Percentiles rank a stretch among this genome's conserved stretches.
Conservation (phyloP, 2,113 vertebrate genomes). For the Arvicanthis niloticus region DNA sequence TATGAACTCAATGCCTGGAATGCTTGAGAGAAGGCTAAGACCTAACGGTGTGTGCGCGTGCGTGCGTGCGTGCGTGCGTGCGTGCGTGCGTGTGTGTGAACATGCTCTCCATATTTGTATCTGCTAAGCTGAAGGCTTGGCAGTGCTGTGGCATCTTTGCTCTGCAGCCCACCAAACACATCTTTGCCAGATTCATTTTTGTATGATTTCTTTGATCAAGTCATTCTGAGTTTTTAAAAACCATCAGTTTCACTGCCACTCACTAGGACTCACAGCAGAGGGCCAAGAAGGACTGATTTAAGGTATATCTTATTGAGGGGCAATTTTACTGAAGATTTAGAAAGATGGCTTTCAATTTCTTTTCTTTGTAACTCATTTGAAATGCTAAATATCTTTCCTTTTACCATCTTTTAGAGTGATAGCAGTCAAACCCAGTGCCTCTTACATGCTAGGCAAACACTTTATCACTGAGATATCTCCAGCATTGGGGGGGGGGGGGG, state of each 20-base stretch:
- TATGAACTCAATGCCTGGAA: rapidly evolving
- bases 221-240: background rate
- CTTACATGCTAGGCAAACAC: background rate
- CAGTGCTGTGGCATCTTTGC: rapidly evolving
- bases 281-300: background rate
- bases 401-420: background rate
- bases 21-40: background rate
- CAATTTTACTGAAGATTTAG: background rate
- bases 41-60: background rate
- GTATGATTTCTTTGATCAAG: background rate
- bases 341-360: background rate
- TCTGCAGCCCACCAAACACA: background rate
- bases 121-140: too few relatives aligned
- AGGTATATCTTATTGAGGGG: background rate
- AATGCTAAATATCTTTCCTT: background rate
- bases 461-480: background rate
- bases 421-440: background rate
- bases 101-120: background rate
- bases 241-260: background rate
- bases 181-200: background rate
- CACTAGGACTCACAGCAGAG: background rate
- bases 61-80: background rate
- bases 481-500: background rate
- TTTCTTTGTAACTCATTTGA: background rate
- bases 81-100: too few relatives aligned